Percentiles rank a stretch among this genome's conserved stretches.
These are phyloP conservation scores for Sitta europaea DNA, from an alignment of 2,113 vertebrate genomes.

Conservation along the genomic window DNA sequence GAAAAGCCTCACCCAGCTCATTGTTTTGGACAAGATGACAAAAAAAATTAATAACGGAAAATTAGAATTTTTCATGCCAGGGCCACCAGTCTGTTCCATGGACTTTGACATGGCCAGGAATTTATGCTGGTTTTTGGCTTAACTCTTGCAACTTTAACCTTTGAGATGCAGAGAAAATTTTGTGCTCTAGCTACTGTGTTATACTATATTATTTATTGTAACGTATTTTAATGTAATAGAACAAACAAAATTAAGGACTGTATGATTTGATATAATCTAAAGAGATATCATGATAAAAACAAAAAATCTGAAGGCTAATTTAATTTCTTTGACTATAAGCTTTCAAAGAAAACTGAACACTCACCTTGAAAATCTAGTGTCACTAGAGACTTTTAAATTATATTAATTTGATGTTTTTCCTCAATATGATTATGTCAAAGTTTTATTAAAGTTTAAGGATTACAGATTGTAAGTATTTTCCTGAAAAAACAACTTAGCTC, in stretches of 20 bases:
- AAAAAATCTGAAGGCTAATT: neutral
- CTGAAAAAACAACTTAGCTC: neutral
- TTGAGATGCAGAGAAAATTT: neutral
- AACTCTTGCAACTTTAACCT: neutral
- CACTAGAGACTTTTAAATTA: neutral
- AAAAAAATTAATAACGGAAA: constrained; percentile 49
- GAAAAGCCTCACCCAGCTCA: constrained; percentile 53
- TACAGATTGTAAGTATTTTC: neutral
- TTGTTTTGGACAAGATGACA: constrained; percentile 32
- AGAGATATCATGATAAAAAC: neutral
- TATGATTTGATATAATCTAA: neutral
- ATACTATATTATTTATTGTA: neutral
- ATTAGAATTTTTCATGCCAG: constrained; percentile 13
- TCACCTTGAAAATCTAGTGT: neutral
- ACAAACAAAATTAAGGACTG: neutral
- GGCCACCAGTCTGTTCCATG: neutral
- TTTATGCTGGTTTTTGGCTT: neutral
- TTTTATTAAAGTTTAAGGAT: neutral
- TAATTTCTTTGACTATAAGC: neutral
- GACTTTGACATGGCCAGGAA: neutral
- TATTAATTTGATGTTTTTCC: neutral
- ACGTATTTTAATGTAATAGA: neutral
- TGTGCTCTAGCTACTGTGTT: neutral
- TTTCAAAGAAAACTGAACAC: neutral
- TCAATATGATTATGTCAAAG: neutral